Percentiles rank a stretch among this genome's conserved stretches.
These are phyloP conservation scores for Entomyzon cyanotis DNA, from an alignment of 2,113 vertebrate species.

Conservation along the genomic window DNA sequence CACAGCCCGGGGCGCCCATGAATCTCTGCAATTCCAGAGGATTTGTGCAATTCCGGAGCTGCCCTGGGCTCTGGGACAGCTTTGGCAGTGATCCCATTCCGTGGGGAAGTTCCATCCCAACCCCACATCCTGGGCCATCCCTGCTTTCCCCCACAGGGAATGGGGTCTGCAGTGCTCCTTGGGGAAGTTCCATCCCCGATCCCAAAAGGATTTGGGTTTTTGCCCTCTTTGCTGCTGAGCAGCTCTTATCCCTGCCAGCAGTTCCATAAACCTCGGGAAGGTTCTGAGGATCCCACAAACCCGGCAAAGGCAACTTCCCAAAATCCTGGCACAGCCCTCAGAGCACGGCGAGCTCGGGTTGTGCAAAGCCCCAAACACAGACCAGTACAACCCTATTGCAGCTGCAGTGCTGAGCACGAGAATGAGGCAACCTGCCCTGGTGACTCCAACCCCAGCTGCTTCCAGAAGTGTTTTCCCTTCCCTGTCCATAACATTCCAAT, in stretches of 20 bases:
- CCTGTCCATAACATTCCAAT: background rate
- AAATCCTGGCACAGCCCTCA: background rate
- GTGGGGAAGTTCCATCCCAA: background rate
- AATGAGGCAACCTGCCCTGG: background rate
- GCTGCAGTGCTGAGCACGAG: accelerated
- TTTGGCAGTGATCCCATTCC: accelerated
- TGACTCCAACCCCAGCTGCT: background rate
- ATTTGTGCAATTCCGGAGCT: background rate
- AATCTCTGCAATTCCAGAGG: background rate
- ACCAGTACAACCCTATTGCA: background rate
- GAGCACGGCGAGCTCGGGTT: background rate
- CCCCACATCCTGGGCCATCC: too few species aligned
- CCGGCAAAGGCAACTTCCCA: background rate
- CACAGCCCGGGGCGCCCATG: accelerated
- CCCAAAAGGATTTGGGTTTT: background rate
- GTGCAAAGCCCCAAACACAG: background rate
- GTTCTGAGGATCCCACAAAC: background rate
- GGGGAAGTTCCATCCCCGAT: background rate
- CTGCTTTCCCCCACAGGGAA: background rate
- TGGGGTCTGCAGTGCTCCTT: background rate
- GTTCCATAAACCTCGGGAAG: background rate
- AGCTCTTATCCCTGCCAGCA: background rate
- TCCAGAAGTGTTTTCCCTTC: background rate
- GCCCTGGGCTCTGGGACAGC: background rate
- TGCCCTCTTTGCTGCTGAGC: background rate